These are phyloP conservation scores for Drosophila nannoptera DNA, from an alignment of 1,140 invertebrate species.

Conservation along the genomic window DNA sequence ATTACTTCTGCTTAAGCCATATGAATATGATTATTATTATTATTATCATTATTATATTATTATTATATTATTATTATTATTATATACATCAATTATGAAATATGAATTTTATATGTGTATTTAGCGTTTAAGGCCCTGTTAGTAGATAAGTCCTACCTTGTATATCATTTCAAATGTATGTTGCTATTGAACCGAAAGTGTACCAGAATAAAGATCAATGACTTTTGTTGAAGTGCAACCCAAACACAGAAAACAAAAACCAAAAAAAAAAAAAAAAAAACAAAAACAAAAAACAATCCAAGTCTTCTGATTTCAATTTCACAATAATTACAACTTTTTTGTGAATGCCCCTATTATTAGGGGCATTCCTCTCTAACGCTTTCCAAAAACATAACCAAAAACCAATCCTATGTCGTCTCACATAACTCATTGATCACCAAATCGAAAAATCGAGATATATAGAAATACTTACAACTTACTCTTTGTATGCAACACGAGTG, in stretches of 20 bases:
- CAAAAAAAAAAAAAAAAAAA: constrained; percentile 27
- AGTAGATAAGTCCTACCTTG: constrained; percentile 65
- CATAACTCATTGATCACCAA: constrained; percentile 74
- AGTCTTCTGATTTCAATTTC: constrained; percentile 61
- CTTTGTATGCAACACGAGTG: constrained; percentile 64
- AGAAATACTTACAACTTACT: constrained; percentile 55
- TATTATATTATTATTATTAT: too few species aligned
- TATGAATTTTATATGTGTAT: constrained; percentile 75
- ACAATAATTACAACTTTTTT: constrained; percentile 2
- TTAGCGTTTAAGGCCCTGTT: constrained; percentile 62
- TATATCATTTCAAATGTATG: constrained; percentile 75
- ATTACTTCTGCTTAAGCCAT: constrained; percentile 73
- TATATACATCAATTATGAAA: constrained; percentile 42
- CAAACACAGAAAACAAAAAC: constrained; percentile 50
- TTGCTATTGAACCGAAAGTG: constrained; percentile 74
- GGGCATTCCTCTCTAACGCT: constrained; percentile 56
- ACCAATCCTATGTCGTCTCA: constrained; percentile 48
- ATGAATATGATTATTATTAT: constrained; percentile 50
- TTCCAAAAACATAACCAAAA: constrained; percentile 36
- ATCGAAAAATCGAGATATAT: constrained; percentile 26
- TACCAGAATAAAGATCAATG: constrained; percentile 79
- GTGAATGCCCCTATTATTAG: not conserved
- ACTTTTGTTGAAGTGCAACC: constrained; percentile 73
- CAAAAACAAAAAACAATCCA: constrained; percentile 31
- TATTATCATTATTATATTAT: too few species aligned